Evolutionary conservation across 1,140 invertebrate species (phyloP).

Genomic region (Zaprionus africanus): DNA sequence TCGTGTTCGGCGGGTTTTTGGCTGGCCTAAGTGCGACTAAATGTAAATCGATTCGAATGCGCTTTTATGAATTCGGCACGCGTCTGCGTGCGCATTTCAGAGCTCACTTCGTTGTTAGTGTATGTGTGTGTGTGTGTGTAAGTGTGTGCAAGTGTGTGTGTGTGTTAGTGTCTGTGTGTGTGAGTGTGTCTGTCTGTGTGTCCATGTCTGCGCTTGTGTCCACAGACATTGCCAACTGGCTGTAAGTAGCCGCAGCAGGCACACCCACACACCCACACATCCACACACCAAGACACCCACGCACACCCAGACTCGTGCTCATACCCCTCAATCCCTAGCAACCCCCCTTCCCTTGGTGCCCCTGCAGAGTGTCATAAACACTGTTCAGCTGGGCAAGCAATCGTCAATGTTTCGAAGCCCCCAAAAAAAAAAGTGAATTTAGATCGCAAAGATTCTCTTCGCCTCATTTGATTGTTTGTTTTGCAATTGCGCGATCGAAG

Average conservation of each 20-base stretch:
- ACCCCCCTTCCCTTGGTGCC: background rate
- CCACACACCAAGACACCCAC: background rate
- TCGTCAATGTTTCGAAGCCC: constrained; percentile 31
- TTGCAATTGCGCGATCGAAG: constrained; percentile 30
- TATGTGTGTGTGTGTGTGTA: constrained; percentile 15
- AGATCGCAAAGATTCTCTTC: background rate
- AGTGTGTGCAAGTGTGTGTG: background rate
- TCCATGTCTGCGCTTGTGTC: constrained; percentile 20
- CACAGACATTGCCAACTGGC: background rate
- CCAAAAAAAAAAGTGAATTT: constrained; percentile 31
- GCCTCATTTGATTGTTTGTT: constrained; percentile 24
- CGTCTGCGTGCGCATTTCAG: constrained; percentile 77
- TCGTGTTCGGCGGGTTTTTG: constrained; percentile 44
- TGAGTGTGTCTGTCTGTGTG: constrained; percentile 6
- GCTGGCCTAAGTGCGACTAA: constrained; percentile 61
- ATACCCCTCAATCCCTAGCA: background rate
- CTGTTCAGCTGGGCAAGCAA: constrained; percentile 37
- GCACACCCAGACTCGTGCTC: constrained; percentile 9
- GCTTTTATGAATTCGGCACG: constrained; percentile 81
- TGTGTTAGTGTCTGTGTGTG: background rate
- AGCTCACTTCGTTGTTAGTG: constrained; percentile 2
- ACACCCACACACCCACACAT: background rate
- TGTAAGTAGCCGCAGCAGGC: constrained; percentile 8
- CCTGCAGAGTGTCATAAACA: constrained; percentile 53
- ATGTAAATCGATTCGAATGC: constrained; percentile 77